Evolutionary conservation across 2,888 invertebrate genomes (phyloP).

Genomic region (Amiota communis): DNA sequence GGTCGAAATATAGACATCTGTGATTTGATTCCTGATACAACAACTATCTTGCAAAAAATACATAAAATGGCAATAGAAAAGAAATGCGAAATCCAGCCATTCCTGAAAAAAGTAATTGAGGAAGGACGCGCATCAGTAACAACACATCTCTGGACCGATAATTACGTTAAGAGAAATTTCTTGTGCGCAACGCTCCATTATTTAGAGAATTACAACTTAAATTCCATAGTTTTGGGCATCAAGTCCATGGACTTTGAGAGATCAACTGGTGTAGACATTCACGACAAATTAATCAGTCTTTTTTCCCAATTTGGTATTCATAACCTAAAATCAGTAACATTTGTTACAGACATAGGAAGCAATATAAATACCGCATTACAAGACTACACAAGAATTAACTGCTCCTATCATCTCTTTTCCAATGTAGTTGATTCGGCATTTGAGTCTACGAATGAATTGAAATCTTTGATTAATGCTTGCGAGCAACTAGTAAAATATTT

Average conservation of each 20-base stretch:
- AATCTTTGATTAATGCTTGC: conserved; percentile 29
- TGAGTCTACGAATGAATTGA: conserved; percentile 26
- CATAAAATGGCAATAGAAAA: neutral
- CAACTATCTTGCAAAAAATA: conserved; percentile 31
- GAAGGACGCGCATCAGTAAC: conserved; percentile 36
- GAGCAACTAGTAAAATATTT: conserved; percentile 37
- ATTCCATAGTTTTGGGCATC: conserved; percentile 34
- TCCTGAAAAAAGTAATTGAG: conserved; percentile 31
- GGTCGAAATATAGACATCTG: conserved; percentile 34
- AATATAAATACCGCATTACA: conserved; percentile 28
- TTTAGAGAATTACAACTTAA: conserved; percentile 32
- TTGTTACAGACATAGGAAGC: conserved; percentile 35
- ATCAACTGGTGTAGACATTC: conserved; percentile 37
- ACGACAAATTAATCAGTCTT: conserved; percentile 29
- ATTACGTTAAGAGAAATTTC: conserved; percentile 34
- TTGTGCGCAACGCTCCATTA: conserved; percentile 36
- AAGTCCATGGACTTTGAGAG: conserved; percentile 35
- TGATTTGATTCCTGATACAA: conserved; percentile 38
- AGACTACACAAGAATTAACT: conserved; percentile 26
- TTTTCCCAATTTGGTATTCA: conserved; percentile 37
- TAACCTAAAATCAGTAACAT: conserved; percentile 34
- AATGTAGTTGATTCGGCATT: conserved; percentile 33
- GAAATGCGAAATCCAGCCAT: conserved; percentile 13
- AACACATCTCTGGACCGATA: conserved; percentile 36
- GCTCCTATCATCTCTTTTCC: conserved; percentile 34